These are phyloP conservation scores for Halyomorpha halys DNA, from an alignment of 1,140 invertebrate species.

Conservation along the genomic window DNA sequence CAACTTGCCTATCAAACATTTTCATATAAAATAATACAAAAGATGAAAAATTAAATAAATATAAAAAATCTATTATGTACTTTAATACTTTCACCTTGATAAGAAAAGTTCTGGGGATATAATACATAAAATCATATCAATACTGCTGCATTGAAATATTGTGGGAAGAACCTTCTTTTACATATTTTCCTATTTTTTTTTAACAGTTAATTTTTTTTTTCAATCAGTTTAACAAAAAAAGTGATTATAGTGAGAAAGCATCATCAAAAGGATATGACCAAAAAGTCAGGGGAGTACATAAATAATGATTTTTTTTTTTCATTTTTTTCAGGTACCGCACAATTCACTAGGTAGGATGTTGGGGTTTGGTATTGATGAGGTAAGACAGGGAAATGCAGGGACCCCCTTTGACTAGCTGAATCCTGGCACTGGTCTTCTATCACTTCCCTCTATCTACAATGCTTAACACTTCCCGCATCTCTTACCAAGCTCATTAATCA, in stretches of 20 bases:
- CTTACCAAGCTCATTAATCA: constrained; percentile 13
- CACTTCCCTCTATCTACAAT: constrained; percentile 10
- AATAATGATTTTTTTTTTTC: constrained; percentile 3
- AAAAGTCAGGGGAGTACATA: constrained; percentile 12
- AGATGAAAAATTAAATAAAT: constrained; percentile 25
- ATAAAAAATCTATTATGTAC: constrained; percentile 24
- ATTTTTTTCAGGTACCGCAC: constrained; percentile 24
- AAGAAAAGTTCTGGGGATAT: constrained; percentile 2
- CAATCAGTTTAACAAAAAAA: constrained; percentile 6
- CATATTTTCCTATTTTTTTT: constrained; percentile 17
- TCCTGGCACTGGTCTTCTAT: constrained; percentile 8
- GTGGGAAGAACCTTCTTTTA: constrained; percentile 17
- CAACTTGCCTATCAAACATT: constrained; percentile 21
- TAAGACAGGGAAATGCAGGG: constrained; percentile 10
- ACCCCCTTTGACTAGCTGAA: constrained; percentile 15
- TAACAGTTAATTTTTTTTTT: constrained; percentile 11
- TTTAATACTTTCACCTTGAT: constrained; percentile 24
- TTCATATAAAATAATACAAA: constrained; percentile 26
- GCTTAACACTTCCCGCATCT: constrained; percentile 13
- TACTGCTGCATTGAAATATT: constrained; percentile 14
- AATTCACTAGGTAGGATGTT: constrained; percentile 16
- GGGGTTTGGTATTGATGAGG: constrained; percentile 13
- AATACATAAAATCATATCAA: constrained; percentile 16
- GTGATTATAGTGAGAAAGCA: constrained; percentile 8
- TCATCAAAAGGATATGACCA: constrained; percentile 19